A percentile compares a stretch with the other conserved stretches of the same genome.
Conservation (phyloP, 2,888 invertebrate genomes). For the Mayetiola destructor region DNA sequence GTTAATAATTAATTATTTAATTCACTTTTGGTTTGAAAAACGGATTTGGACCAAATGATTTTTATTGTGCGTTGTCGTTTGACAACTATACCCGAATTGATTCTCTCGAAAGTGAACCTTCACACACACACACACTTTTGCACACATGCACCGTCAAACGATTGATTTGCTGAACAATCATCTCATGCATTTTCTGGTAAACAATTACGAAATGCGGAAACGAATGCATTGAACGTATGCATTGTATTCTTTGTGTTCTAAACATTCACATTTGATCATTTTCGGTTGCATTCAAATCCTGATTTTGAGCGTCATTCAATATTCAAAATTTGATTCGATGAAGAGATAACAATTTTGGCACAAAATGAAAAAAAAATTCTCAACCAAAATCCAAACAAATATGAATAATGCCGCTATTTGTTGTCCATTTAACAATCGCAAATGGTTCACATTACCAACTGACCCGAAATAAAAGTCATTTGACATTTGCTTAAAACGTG, state of each 20-base stretch:
- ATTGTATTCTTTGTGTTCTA: too few species aligned
- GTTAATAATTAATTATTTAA: too few species aligned
- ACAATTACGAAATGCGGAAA: slow-evolving; percentile 12
- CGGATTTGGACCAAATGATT: too few species aligned
- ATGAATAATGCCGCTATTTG: background rate
- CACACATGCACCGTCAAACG: background rate
- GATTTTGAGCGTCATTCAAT: background rate
- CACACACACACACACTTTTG: background rate
- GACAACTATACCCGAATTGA: too few species aligned
- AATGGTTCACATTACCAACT: background rate
- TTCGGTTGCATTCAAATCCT: too few species aligned
- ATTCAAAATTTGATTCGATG: background rate
- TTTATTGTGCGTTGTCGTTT: too few species aligned
- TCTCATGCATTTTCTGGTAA: slow-evolving; percentile 5
- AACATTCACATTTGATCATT: too few species aligned
- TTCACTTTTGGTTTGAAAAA: too few species aligned
- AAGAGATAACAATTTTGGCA: background rate
- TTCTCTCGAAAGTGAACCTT: background rate
- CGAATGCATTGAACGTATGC: background rate
- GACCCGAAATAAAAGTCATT: background rate
- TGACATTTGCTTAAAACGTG: background rate
- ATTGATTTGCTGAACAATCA: background rate
- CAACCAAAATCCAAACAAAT: background rate
- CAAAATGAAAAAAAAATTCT: background rate
- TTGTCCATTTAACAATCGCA: too few species aligned